Conservation (phyloP, 2,888 invertebrate genomes). For the Harmothoe impar region DNA sequence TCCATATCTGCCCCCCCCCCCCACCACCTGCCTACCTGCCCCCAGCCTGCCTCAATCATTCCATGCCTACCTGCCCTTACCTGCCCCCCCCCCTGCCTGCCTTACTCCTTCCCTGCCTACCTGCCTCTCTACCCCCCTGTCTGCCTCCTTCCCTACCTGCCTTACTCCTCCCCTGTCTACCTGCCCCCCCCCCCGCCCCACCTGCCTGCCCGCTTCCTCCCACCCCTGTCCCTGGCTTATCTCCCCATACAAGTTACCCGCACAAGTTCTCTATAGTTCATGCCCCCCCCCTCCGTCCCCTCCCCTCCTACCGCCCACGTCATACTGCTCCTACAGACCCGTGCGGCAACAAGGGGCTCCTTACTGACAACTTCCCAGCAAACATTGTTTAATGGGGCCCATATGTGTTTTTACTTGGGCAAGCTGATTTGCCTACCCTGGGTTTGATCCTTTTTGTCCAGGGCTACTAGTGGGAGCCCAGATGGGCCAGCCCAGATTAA, state of each 20-base stretch:
- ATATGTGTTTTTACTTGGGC: no score
- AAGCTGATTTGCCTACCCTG: no score
- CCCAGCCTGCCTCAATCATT: not conserved
- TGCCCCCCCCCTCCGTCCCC: not conserved
- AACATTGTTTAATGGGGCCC: no score
- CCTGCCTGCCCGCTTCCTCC: slow-evolving; percentile 9
- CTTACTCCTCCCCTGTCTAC: not conserved
- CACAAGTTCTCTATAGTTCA: not conserved
- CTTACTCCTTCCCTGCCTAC: not conserved
- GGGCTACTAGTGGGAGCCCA: no score
- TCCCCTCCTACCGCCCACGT: not conserved
- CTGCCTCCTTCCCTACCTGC: not conserved
- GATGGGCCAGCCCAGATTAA: no score
- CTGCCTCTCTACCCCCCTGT: not conserved
- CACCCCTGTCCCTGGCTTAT: not conserved
- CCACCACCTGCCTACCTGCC: no score
- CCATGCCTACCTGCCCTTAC: not conserved
- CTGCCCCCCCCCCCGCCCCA: no score
- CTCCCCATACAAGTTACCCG: not conserved
- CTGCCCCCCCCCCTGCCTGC: not conserved
- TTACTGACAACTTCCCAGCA: no score
- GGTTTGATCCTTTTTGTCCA: no score
- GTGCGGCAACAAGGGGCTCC: no score
- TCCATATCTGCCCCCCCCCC: no score
- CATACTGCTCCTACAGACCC: no score